phyloP scores from a whole-genome alignment of 2,888 invertebrate species.

The Rugalucina vietnamica region DNA sequence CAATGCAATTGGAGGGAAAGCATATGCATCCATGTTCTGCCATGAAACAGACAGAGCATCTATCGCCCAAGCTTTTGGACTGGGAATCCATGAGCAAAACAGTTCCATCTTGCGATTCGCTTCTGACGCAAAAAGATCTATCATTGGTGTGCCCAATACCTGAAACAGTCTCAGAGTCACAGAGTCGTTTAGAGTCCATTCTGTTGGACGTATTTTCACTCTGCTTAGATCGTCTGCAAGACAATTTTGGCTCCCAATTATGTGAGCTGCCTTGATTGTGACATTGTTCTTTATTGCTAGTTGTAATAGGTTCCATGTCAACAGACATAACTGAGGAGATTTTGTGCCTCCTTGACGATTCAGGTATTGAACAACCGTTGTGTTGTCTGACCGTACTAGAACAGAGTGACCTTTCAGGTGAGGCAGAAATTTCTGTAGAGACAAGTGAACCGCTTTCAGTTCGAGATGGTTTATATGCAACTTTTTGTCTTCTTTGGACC shows the following conservation, averaged over 20 bases:
- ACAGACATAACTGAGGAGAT: constrained; percentile 30
- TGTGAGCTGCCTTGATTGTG: constrained; percentile 26
- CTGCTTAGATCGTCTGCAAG: constrained; percentile 34
- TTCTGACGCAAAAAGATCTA: constrained; percentile 45
- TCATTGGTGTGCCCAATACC: background rate
- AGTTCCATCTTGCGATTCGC: constrained; percentile 31
- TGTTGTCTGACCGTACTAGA: constrained; percentile 41
- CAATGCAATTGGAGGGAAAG: constrained; percentile 46
- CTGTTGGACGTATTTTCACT: constrained; percentile 14
- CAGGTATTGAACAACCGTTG: constrained; percentile 47
- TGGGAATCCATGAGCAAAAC: constrained; percentile 46
- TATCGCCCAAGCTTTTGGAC: constrained; percentile 32
- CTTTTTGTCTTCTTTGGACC: constrained; percentile 4
- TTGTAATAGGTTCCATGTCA: constrained; percentile 7
- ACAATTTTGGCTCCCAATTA: constrained; percentile 17
- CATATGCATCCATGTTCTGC: constrained; percentile 52
- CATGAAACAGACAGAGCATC: constrained; percentile 54
- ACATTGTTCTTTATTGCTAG: constrained; percentile 3
- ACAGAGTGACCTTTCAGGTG: constrained; percentile 23
- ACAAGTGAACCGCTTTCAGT: constrained; percentile 24
- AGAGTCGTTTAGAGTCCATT: constrained; percentile 32
- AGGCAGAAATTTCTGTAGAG: constrained; percentile 20
- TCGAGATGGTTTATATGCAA: constrained; percentile 43
- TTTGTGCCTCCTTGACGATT: constrained; percentile 52
- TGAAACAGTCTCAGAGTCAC: constrained; percentile 27